phyloP scores from a whole-genome alignment of 1,140 invertebrate species.

The Pentalonia nigronervosa region DNA sequence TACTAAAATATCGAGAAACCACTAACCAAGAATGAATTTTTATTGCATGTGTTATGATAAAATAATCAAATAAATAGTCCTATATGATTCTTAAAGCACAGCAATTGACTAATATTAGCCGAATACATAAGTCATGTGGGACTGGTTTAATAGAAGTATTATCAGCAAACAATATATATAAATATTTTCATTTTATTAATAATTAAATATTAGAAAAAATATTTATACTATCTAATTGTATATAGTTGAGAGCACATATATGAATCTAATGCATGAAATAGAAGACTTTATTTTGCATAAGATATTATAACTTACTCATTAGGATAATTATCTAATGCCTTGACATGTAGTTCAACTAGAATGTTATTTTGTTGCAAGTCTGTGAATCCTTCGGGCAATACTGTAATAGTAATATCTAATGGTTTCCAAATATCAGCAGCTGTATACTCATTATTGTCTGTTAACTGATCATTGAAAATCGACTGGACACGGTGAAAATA shows the following conservation, averaged over 20 bases:
- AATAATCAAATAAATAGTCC: background rate
- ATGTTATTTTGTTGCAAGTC: conserved; percentile 70
- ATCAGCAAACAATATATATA: background rate
- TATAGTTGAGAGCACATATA: background rate
- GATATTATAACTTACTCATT: conserved; percentile 69
- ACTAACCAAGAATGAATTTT: background rate
- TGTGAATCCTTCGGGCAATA: conserved; percentile 67
- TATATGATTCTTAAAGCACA: background rate
- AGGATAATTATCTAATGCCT: conserved; percentile 75
- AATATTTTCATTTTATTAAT: background rate
- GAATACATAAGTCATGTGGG: background rate
- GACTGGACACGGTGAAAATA: conserved; percentile 64
- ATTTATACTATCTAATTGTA: background rate
- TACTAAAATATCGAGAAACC: too few species aligned
- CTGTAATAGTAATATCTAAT: conserved; percentile 71
- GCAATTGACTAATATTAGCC: background rate
- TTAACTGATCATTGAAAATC: conserved; percentile 72
- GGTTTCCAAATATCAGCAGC: conserved; percentile 70
- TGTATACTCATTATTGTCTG: conserved; percentile 67
- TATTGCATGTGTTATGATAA: background rate
- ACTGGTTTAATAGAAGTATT: background rate
- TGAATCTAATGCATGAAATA: background rate
- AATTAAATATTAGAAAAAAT: background rate
- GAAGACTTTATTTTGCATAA: conserved; percentile 58
- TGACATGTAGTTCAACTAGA: conserved; percentile 74